Evolutionary conservation across 1,140 invertebrate genomes (phyloP).

Genomic region (Leptonema lineaticorne): DNA sequence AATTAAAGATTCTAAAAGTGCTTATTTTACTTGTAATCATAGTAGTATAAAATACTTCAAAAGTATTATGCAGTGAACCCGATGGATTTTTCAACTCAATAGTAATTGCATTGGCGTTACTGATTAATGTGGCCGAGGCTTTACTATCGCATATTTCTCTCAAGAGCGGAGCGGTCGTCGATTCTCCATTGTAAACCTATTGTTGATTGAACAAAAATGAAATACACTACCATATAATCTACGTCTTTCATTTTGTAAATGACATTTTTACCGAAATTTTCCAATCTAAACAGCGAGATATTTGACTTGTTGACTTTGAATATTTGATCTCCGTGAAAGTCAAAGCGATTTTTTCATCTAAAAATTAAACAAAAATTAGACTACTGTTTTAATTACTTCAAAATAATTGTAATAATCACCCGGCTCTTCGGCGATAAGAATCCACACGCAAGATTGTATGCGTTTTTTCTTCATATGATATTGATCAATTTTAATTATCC

Average conservation of each 20-base stretch:
- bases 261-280: neutral
- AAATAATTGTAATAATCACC: neutral
- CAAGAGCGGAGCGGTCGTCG: constrained; percentile 57
- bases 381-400: neutral
- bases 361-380: constrained; percentile 32
- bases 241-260: too few species aligned
- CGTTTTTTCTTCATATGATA: constrained; percentile 10
- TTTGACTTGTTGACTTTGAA: neutral
- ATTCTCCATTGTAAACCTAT: constrained; percentile 69
- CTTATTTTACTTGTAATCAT: constrained; percentile 60
- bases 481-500: constrained; percentile 49
- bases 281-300: neutral
- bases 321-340: constrained; percentile 60
- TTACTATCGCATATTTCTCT: constrained; percentile 59
- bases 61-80: constrained; percentile 52
- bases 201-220: too few species aligned
- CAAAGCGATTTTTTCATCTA: constrained; percentile 61
- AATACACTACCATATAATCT: too few species aligned
- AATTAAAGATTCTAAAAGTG: too few species aligned
- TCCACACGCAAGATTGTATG: constrained; percentile 72
- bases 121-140: constrained; percentile 62
- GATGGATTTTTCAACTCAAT: constrained; percentile 53
- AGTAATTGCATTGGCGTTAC: constrained; percentile 65
- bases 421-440: constrained; percentile 57
- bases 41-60: constrained; percentile 63